Base-by-base conservation (phyloP, 2,797 vertebrate species). In the Tenualosa ilisha region DNA sequence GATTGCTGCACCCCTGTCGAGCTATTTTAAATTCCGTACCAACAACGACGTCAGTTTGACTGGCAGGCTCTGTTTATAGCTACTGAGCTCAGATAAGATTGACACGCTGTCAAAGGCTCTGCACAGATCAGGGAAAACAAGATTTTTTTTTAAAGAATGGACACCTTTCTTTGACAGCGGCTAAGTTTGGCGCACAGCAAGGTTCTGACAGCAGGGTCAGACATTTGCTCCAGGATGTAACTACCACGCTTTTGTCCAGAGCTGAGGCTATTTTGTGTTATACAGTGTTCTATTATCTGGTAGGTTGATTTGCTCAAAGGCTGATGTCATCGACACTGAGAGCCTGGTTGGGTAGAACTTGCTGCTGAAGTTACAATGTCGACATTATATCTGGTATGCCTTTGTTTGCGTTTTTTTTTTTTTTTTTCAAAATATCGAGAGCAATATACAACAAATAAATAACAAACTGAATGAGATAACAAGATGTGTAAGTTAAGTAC, bases 1-100 rank as follows among this genome's bases (percentile, higher is more conserved):
- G 54, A 56, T 56, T 22, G 54, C 17, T 56, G 54, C 54, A 63
- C 59, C n/a, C 6, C 59, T 63, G 59, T 68, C 22, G 26, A 68
- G 63, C 24, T 31, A 68, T 68, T 68, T 68, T 68, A 31, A 68
- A 68, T 68, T 37, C 63, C 37, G 63, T 37, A 31, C 63, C 26
- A 13, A 26, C 24, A 37, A 37, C 12, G 11, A 37, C 26, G 31
- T 68, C 26, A 68, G 22, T 11, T 24, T 63, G 59, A 68, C 26
- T 68, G 63, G 37, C 63, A 68, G 26, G 63, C 31, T 68, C 24
- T 68, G 63, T 68, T 68, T 37, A 68, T 68, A 68, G 63, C 63
- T 68, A 31, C 31, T 68, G 24, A 68, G 31, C 13, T 26, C 24
- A 68, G 63, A 68, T 37, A 68, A 37, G 63, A 68, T 68, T 68